Base-by-base conservation (phyloP, 2,888 invertebrate species). In the Petrophora chlorosata region DNA sequence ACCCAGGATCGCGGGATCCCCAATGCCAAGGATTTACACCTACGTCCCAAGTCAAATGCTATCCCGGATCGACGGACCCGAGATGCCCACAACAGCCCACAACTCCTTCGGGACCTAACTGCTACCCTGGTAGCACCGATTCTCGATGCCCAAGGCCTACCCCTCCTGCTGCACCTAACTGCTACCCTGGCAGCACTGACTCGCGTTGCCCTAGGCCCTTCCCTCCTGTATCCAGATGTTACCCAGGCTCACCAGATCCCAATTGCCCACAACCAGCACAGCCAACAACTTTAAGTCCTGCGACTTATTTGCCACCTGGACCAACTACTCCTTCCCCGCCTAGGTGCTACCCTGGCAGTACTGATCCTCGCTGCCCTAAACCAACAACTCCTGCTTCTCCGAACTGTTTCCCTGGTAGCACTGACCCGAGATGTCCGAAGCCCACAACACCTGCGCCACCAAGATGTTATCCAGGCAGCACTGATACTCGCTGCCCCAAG, bases 1-100 rank as follows among this genome's bases (percentile, higher is more conserved):
- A 79, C 23, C 82, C 82, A 17, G 83, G 82, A 33, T 79, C 81
- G 0, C 63, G 61, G 1, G 79, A 85, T 10, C 81, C 81, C 1
- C 68, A 65, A 12, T 88, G 89, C 53, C 80, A 73, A 44, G 67
- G 66, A 38, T 69, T 75, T 36, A 69, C 72, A 35, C 68, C 72
- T 9, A 60, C 63, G n/a, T 47, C 60, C 0, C 65, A 61, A 52
- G 56, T 67, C 10, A 67, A 56, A 10, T 77, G 74, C 12, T 70
- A 59, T 32, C 70, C 73, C 3, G 66, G 74, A 0, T 53, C 40
- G 5, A 48, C 44, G 1, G 75, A 70, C 54, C 73, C 61, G 13
- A 67, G 68, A 17, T 78, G 80, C 38, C 70, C 75, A 1, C 56
- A 50, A 42, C 67, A 50, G 43, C 67, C 80, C 61, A 47, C 65